Percentiles rank a stretch among this genome's conserved stretches.
These are phyloP conservation scores for Amblyornis subalaris DNA, from an alignment of 2,113 vertebrate genomes.

Conservation along the genomic window DNA sequence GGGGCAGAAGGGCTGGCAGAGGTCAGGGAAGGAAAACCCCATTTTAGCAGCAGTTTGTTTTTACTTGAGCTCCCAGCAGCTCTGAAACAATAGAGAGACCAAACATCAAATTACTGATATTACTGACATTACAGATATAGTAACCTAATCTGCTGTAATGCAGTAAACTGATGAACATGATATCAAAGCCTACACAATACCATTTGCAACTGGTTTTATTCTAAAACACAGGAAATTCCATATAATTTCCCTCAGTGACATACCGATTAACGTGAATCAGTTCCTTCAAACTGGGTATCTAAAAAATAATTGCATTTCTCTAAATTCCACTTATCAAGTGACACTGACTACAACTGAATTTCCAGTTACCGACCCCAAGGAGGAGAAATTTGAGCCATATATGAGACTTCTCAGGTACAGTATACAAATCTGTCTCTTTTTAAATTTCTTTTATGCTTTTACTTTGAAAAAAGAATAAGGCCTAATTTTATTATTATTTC, in stretches of 20 bases:
- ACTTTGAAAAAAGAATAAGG: not conserved
- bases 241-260: not conserved
- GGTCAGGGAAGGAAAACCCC: not conserved
- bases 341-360: not conserved
- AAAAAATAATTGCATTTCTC: conserved; percentile 20
- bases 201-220: not conserved
- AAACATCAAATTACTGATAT: not conserved
- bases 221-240: not conserved
- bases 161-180: not conserved
- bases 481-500: not conserved
- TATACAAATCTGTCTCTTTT: not conserved
- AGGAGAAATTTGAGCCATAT: not conserved
- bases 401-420: not conserved
- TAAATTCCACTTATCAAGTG: conserved; percentile 1
- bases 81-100: not conserved
- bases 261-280: not conserved
- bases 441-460: not conserved
- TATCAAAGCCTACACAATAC: not conserved
- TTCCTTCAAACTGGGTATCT: not conserved
- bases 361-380: not conserved
- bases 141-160: not conserved
- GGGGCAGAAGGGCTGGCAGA: not conserved
- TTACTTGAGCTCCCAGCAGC: not conserved
- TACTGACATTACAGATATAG: not conserved
- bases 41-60: not conserved